These are phyloP conservation scores for Cybosia mesomella DNA, from an alignment of 2,888 invertebrate species.

Conservation along the genomic window DNA sequence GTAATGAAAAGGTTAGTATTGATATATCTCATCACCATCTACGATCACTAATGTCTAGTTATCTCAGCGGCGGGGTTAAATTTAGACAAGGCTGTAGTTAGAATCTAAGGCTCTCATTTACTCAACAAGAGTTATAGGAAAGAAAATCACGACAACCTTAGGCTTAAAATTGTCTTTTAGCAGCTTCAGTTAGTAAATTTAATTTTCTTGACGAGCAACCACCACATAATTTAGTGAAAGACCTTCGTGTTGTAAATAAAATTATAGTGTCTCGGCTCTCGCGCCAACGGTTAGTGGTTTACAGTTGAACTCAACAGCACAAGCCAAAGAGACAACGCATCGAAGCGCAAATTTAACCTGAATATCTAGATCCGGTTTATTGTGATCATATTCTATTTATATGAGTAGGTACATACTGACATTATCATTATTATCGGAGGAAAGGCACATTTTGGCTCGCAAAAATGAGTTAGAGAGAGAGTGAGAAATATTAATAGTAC, in stretches of 20 bases:
- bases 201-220: conserved; percentile 11
- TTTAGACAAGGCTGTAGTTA: not conserved
- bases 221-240: conserved; percentile 12
- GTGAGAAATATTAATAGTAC: not conserved
- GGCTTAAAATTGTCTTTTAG: not conserved
- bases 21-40: not conserved
- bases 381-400: conserved; percentile 18
- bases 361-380: conserved; percentile 22
- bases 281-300: conserved; percentile 24
- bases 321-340: conserved; percentile 23
- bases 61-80: not conserved
- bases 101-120: not conserved
- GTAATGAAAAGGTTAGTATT: too few species aligned
- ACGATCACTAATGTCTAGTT: not conserved
- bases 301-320: conserved; percentile 21
- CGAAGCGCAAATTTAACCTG: conserved; percentile 24
- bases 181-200: not conserved
- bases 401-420: not conserved
- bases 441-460: not conserved
- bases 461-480: too few species aligned
- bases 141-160: not conserved
- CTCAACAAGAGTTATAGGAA: not conserved
- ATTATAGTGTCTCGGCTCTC: conserved; percentile 16
- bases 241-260: conserved; percentile 16
- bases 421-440: not conserved